These are phyloP conservation scores for Anthopleura sola DNA, from an alignment of 64 coral and sea anemone genomes.

Conservation along the genomic window DNA sequence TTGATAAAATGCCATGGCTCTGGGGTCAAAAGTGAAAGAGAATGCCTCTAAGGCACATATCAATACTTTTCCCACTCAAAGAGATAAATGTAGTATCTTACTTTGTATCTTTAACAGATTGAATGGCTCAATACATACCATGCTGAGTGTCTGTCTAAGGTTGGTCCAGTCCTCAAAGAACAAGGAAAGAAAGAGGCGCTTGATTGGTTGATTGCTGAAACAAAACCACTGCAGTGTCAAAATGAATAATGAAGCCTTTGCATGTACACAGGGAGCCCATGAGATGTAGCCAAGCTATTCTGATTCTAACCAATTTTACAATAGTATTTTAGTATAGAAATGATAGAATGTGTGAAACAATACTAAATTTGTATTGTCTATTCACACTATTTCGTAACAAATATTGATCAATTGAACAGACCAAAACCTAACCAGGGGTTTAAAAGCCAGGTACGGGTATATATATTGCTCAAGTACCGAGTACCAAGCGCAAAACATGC, in stretches of 20 bases:
- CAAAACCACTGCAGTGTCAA: background rate
- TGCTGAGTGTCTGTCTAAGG: background rate
- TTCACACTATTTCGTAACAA: too few species aligned
- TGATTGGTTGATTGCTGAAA: constrained; percentile 6
- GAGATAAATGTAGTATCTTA: background rate
- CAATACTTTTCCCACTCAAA: background rate
- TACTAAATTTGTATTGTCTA: too few species aligned
- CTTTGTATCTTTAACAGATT: background rate
- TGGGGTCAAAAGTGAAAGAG: too few species aligned
- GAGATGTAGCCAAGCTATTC: background rate
- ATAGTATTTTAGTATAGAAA: too few species aligned
- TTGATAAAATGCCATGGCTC: too few species aligned
- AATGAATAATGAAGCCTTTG: background rate
- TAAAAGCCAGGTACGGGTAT: too few species aligned
- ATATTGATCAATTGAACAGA: too few species aligned
- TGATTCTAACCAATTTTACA: background rate
- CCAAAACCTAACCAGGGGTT: too few species aligned
- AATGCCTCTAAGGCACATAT: background rate
- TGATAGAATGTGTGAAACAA: too few species aligned
- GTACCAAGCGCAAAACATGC: too few species aligned
- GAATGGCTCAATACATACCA: constrained; percentile 2
- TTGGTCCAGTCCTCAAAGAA: constrained; percentile 11
- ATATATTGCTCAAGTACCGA: too few species aligned
- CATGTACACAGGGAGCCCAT: background rate
- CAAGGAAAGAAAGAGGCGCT: background rate